phyloP scores from a whole-genome alignment of 2,797 vertebrate genomes.

The Sphenodon punctatus region DNA sequence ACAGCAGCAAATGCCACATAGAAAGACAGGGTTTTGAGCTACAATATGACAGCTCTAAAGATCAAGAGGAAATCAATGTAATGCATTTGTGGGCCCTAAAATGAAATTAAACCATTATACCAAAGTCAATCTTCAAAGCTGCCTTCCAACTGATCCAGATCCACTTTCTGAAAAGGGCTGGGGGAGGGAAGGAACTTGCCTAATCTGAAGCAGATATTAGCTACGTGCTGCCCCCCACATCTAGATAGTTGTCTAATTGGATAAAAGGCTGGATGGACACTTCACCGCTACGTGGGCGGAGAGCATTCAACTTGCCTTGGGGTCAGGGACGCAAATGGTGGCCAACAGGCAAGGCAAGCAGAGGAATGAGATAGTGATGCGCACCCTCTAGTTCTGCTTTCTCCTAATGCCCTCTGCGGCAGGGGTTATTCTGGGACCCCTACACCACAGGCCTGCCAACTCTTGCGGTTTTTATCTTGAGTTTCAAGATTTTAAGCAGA shows the following conservation, averaged over 20 bases:
- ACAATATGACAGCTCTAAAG: constrained; percentile 5
- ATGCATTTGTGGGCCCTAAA: constrained; percentile 38
- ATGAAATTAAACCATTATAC: constrained; percentile 60
- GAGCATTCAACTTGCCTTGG: constrained; percentile 51
- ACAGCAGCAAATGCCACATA: background rate
- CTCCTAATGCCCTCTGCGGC: background rate
- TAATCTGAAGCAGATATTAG: constrained; percentile 29
- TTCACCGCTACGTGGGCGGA: constrained; percentile 61
- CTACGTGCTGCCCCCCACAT: constrained; percentile 63
- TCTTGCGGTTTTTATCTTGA: too few relatives aligned
- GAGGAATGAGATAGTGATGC: accelerated
- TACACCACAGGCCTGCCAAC: too few relatives aligned
- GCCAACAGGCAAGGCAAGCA: background rate
- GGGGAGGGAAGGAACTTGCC: constrained; percentile 28
- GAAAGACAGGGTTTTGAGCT: background rate
- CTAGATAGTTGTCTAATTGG: constrained; percentile 48
- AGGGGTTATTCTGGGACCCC: too few relatives aligned
- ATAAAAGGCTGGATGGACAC: constrained; percentile 60
- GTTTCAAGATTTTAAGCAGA: too few relatives aligned
- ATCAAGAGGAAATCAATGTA: constrained; percentile 27
- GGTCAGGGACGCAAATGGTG: background rate
- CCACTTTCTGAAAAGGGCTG: constrained; percentile 21
- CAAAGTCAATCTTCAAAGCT: constrained; percentile 38
- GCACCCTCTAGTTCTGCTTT: background rate
- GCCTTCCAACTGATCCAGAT: constrained; percentile 52